Percentiles rank a stretch among this genome's conserved stretches.
Conservation (phyloP, 2,797 vertebrate genomes). For the Buceros bicornis region DNA sequence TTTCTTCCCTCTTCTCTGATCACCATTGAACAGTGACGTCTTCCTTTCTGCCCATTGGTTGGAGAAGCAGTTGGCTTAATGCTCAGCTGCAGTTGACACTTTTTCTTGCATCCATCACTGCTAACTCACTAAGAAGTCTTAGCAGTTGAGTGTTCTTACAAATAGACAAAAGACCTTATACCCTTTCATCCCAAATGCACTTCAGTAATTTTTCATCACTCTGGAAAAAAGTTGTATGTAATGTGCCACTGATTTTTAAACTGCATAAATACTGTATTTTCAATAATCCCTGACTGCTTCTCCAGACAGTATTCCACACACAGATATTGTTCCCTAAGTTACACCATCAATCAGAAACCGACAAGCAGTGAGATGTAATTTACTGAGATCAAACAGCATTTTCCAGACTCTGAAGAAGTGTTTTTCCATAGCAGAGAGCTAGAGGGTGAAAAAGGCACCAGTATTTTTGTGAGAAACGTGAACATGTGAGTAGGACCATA, state of each 20-base stretch:
- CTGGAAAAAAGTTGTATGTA: constrained; percentile 7
- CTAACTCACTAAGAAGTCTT: constrained; percentile 66
- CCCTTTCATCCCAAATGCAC: constrained; percentile 63
- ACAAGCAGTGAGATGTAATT: constrained; percentile 77
- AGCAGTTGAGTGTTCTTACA: constrained; percentile 43
- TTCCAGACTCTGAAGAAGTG: constrained; percentile 73
- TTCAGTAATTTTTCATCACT: constrained; percentile 65
- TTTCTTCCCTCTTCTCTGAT: constrained; percentile 39
- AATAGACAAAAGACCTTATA: constrained; percentile 58
- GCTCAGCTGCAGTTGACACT: constrained; percentile 38
- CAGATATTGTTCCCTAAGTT: constrained; percentile 79
- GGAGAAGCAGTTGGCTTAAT: constrained; percentile 22
- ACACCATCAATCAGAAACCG: constrained; percentile 72
- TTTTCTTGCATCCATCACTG: constrained; percentile 63
- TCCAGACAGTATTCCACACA: constrained; percentile 66
- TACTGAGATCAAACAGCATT: constrained; percentile 70
- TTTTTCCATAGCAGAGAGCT: constrained; percentile 68
- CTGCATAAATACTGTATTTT: constrained; percentile 72
- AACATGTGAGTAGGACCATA: neutral
- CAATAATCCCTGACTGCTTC: constrained; percentile 72
- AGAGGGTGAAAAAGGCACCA: constrained; percentile 23
- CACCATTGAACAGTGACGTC: constrained; percentile 4
- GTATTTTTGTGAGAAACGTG: constrained; percentile 30
- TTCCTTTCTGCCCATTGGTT: constrained; percentile 34
- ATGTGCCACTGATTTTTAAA: constrained; percentile 69